phyloP scores from a whole-genome alignment of 2,797 vertebrate species.

The Sciaenops ocellatus region DNA sequence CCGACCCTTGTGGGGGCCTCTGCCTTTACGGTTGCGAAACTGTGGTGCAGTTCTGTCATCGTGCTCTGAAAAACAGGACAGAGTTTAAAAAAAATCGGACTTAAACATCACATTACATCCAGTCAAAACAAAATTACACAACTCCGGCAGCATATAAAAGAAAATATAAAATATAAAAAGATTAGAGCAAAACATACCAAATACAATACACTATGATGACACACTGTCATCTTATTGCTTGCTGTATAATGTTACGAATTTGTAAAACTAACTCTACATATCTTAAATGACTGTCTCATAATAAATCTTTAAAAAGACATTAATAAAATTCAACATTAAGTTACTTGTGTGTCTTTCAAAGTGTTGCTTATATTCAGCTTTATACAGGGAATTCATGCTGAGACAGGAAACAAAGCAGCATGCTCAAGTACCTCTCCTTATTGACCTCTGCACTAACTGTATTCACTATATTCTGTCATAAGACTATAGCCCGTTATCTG shows the following conservation, averaged over 20 bases:
- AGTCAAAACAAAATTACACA: neutral
- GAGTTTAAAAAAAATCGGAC: neutral
- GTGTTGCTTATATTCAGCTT: neutral
- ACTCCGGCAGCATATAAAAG: neutral
- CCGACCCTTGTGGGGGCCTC: constrained; percentile 86
- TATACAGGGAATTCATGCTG: neutral
- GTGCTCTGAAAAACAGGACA: constrained; percentile 82
- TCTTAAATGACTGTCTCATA: neutral
- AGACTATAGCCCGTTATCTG: accelerated
- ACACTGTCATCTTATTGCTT: neutral
- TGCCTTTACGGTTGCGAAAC: constrained; percentile 86
- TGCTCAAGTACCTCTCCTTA: neutral
- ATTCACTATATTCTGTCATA: neutral
- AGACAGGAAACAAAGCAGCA: neutral
- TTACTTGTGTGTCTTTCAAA: neutral
- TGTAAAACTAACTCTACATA: neutral
- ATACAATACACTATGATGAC: neutral
- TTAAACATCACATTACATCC: neutral
- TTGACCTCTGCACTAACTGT: neutral
- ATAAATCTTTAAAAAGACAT: too few species aligned
- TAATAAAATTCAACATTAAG: neutral
- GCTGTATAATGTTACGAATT: neutral
- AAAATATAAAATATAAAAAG: too few species aligned
- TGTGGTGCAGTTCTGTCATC: constrained; percentile 88
- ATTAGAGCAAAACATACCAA: neutral